Percentiles rank a stretch among this genome's conserved stretches.
Conservation (phyloP, 2,113 vertebrate species). For the Neotragus pygmaeus region DNA sequence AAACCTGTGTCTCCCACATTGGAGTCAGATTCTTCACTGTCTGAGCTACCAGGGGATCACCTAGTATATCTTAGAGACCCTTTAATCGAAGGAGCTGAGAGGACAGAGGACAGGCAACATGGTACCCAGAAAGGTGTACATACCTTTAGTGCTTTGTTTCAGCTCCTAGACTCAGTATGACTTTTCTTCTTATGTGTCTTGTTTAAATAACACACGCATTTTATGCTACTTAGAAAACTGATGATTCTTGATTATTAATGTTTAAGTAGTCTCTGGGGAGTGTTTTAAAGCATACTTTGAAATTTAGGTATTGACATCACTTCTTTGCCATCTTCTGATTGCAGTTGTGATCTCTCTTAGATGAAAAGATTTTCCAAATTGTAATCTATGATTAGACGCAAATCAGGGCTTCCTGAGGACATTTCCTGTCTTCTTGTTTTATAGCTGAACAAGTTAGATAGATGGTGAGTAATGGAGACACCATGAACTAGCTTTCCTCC, state of each 20-base stretch:
- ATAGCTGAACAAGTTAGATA: not conserved
- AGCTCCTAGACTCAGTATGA: not conserved
- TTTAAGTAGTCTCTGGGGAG: not conserved
- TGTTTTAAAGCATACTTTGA: conserved; percentile 20
- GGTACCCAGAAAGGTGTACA: not conserved
- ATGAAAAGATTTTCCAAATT: conserved; percentile 16
- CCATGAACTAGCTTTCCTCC: not conserved
- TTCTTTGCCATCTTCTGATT: not conserved
- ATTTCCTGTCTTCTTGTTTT: not conserved
- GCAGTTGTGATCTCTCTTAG: not conserved
- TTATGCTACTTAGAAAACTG: not conserved
- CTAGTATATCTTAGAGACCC: not conserved
- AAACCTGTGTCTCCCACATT: not conserved
- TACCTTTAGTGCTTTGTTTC: not conserved
- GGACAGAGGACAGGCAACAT: not conserved
- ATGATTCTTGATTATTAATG: not conserved
- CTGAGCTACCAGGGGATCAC: not conserved
- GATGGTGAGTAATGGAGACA: not conserved
- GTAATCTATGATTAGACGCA: not conserved
- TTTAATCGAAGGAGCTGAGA: not conserved
- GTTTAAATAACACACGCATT: not conserved
- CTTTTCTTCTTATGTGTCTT: not conserved
- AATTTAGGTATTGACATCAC: not conserved
- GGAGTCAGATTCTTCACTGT: not conserved
- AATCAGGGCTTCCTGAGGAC: not conserved